Percentiles rank a stretch among this genome's conserved stretches.
These are phyloP conservation scores for Timema podura DNA, from an alignment of 2,888 invertebrate genomes.

Conservation along the genomic window DNA sequence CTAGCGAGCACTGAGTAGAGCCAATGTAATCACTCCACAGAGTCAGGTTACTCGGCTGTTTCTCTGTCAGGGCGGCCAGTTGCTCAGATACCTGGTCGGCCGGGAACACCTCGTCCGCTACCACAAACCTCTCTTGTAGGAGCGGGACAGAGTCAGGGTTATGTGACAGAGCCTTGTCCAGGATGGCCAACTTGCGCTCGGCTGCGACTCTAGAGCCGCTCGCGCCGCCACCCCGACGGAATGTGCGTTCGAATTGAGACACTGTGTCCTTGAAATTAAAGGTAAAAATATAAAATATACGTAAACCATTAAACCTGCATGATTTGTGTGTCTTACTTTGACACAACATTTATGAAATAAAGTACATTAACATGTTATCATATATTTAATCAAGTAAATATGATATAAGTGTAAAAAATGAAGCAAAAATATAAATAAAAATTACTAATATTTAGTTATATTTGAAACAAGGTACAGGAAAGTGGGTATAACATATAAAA, in stretches of 20 bases:
- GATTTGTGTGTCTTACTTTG: background rate
- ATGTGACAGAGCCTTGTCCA: constrained; percentile 56
- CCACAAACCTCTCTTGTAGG: constrained; percentile 48
- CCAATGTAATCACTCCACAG: constrained; percentile 55
- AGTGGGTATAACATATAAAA: too few relatives aligned
- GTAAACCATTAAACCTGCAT: constrained; percentile 18
- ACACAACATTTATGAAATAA: background rate
- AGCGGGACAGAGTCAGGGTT: constrained; percentile 54
- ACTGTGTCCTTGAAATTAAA: constrained; percentile 42
- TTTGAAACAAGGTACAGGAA: too few relatives aligned
- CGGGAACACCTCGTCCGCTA: constrained; percentile 52
- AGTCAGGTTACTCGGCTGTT: constrained; percentile 45
- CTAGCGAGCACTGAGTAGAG: constrained; percentile 38
- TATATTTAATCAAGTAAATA: constrained; percentile 1
- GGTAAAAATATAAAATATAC: constrained; percentile 30
- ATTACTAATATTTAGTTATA: too few relatives aligned
- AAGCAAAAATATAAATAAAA: too few relatives aligned
- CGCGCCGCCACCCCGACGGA: constrained; percentile 42
- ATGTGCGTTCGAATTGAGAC: constrained; percentile 46
- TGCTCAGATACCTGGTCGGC: constrained; percentile 52
- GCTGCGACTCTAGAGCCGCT: constrained; percentile 38
- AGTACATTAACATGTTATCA: background rate
- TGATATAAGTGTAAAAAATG: too few relatives aligned
- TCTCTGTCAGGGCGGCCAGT: constrained; percentile 48
- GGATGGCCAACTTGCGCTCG: constrained; percentile 58